These are phyloP conservation scores for Leptopilina drosophilae DNA, from an alignment of 2,888 invertebrate genomes.

Conservation along the genomic window DNA sequence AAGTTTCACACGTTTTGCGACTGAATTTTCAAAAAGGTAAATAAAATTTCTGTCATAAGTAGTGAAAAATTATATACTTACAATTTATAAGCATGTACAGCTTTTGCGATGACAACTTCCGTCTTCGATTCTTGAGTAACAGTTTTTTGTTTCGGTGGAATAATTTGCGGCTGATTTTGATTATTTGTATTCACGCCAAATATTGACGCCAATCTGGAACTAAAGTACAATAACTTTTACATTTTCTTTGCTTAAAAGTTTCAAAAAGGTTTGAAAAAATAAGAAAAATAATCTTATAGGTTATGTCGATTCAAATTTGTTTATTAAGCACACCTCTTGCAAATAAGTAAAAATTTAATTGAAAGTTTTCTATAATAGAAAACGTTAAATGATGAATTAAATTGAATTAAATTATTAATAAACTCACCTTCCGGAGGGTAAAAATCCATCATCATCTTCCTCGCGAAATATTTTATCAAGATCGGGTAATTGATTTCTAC, in stretches of 20 bases:
- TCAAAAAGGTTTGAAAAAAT: too few species aligned
- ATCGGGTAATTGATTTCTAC: slow-evolving; percentile 65
- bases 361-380: background rate
- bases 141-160: slow-evolving; percentile 54
- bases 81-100: slow-evolving; percentile 69
- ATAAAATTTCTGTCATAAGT: too few species aligned
- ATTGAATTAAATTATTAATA: slow-evolving; percentile 16
- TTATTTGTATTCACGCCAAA: slow-evolving; percentile 58
- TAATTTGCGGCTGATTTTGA: slow-evolving; percentile 23
- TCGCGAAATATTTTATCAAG: slow-evolving; percentile 69
- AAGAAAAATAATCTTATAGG: background rate
- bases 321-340: background rate
- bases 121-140: slow-evolving; percentile 58
- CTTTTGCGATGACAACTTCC: slow-evolving; percentile 69
- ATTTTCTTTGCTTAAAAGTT: background rate
- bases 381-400: background rate
- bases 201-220: slow-evolving; percentile 69
- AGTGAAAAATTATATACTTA: slow-evolving; percentile 50
- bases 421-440: slow-evolving; percentile 65
- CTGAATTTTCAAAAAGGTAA: too few species aligned
- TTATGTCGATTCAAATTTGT: slow-evolving; percentile 11
- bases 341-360: background rate
- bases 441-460: slow-evolving; percentile 68
- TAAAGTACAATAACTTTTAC: slow-evolving; percentile 39
- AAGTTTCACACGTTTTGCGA: too few species aligned